phyloP scores from a whole-genome alignment of 2,888 invertebrate species.

The Meta bourneti region DNA sequence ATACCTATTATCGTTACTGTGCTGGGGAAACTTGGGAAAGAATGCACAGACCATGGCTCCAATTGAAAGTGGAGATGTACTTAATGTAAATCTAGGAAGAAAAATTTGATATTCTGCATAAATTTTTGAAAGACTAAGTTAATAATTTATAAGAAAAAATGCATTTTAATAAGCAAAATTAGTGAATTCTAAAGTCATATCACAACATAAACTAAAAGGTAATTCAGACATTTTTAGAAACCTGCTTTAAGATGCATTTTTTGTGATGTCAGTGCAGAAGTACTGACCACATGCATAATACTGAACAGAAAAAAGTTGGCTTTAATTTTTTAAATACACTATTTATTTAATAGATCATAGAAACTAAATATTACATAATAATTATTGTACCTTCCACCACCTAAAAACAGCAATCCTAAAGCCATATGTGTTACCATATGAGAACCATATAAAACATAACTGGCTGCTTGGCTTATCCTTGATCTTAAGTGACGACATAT shows the following conservation, averaged over 20 bases:
- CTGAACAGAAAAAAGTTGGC: no score
- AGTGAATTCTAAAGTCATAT: background rate
- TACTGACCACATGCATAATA: background rate
- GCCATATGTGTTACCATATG: slow-evolving; percentile 98
- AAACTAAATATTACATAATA: background rate
- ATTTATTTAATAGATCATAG: background rate
- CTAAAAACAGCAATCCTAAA: slow-evolving; percentile 94
- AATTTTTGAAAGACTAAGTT: background rate
- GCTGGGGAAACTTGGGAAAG: slow-evolving; percentile 97
- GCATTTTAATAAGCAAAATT: no score
- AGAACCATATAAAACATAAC: slow-evolving; percentile 91
- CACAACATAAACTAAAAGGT: background rate
- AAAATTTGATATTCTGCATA: slow-evolving; percentile 11
- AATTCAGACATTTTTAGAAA: background rate
- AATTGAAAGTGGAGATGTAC: slow-evolving; percentile 89
- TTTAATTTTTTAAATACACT: no score
- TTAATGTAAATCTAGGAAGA: slow-evolving; percentile 81
- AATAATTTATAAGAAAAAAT: background rate
- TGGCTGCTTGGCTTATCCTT: slow-evolving; percentile 86
- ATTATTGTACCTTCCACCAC: slow-evolving; percentile 89
- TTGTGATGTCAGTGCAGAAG: background rate
- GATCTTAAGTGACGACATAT: slow-evolving; percentile 91
- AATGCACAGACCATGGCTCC: slow-evolving; percentile 95
- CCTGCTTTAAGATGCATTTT: background rate
- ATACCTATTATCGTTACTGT: slow-evolving; percentile 96